Conservation (phyloP, 2,888 invertebrate genomes). For the Callosobruchus maculatus region DNA sequence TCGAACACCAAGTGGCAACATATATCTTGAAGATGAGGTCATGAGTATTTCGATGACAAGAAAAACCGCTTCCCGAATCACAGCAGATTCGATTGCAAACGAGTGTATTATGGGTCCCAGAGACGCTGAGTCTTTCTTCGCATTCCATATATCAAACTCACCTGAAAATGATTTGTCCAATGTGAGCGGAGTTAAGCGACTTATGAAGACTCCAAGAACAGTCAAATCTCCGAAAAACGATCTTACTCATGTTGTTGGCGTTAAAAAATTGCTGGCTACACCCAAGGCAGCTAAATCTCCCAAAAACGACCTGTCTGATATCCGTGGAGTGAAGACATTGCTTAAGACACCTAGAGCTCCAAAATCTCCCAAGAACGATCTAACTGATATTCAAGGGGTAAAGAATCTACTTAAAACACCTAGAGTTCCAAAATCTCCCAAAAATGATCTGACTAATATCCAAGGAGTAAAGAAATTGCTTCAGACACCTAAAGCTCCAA, state of each 20-base stretch:
- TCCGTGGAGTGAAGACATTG: slow-evolving; percentile 21
- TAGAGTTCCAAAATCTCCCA: slow-evolving; percentile 24
- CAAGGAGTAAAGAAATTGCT: slow-evolving; percentile 30
- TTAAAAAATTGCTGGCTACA: neutral
- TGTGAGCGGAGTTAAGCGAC: neutral
- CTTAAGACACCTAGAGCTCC: slow-evolving; percentile 19
- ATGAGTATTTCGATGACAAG: no score
- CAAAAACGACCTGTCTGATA: slow-evolving; percentile 20
- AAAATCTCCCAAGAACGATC: slow-evolving; percentile 18
- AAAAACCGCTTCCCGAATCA: no score
- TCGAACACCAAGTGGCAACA: no score
- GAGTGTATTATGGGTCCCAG: no score
- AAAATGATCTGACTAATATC: slow-evolving; percentile 27
- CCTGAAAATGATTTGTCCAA: neutral
- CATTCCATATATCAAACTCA: neutral
- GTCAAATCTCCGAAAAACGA: slow-evolving; percentile 6
- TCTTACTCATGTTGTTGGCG: neutral
- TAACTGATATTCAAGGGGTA: slow-evolving; percentile 13
- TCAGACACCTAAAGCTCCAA: slow-evolving; percentile 22
- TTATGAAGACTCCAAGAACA: slow-evolving; percentile 3
- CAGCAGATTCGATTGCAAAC: no score
- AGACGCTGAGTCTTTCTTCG: no score
- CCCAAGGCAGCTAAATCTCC: neutral
- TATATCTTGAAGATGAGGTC: no score
- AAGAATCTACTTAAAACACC: slow-evolving; percentile 21